Base-by-base conservation (phyloP, 1,140 invertebrate species). In the Limonius californicus region DNA sequence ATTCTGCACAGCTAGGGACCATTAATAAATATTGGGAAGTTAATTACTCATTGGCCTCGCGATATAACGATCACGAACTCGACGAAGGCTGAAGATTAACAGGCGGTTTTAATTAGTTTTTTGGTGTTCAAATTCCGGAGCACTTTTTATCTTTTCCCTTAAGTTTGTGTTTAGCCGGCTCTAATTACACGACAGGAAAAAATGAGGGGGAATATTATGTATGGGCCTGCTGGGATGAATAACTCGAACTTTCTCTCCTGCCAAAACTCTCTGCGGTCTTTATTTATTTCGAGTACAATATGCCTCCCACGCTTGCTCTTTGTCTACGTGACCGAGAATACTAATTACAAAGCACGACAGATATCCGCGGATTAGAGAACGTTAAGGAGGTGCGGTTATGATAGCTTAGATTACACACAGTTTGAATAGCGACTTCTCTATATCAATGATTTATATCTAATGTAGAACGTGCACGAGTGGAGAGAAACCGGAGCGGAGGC, bases 21-120 rank as follows among this genome's bases (percentile, higher is more conserved):
- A 50, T 50, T 50, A 50, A 50, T 50, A 50, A 50, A 50, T 50
- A 50, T 50, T 21, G 45, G 45, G 45, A 50, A 50, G 45, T 50
- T 50, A 50, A 50, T 50, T 50, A 50, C 45, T 50, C 45, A 50
- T 50, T 50, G 45, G 7, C 45, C 45, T 50, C 19, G 45, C 20
- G 14, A 50, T 50, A 11, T 21, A 19, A 50, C 45, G 45, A 50
- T 50, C 45, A 18, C 45, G 16, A 50, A 50, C 20, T 50, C 45
- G 45, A 21, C 20, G 20, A 50, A 50, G 15, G 45, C 16, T 21
- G 45, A 50, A 50, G 45, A 50, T 50, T 50, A 50, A 50, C 45
- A 50, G 45, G 45, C 45, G 45, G 45, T 21, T 50, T 50, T 50
- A 50, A 50, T 50, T 50, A 50, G 45, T 50, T 50, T 50, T 19